These are phyloP conservation scores for Synodontis membranacea DNA, from an alignment of 2,113 vertebrate genomes.

Conservation along the genomic window DNA sequence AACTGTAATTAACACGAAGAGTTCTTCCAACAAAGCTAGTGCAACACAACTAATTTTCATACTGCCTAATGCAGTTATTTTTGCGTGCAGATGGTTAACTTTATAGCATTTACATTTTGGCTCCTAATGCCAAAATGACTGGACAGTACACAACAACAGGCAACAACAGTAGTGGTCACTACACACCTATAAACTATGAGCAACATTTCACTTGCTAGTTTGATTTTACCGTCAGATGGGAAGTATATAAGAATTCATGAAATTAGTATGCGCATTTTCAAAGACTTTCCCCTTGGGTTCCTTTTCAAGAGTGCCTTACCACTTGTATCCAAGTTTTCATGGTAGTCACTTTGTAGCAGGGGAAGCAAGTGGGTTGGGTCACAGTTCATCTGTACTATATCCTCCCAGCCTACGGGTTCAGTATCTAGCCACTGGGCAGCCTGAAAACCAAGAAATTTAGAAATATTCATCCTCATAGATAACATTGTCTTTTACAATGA, in stretches of 20 bases:
- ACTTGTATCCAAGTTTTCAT: conserved; percentile 67
- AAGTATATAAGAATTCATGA: not conserved
- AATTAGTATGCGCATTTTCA: not conserved
- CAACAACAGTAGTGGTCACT: not conserved
- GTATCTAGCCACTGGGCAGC: conserved; percentile 71
- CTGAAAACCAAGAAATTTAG: conserved; percentile 49
- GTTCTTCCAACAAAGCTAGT: not conserved
- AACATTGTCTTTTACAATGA: not conserved
- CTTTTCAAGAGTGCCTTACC: conserved; percentile 55
- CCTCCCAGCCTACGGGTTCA: conserved; percentile 11
- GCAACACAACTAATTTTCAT: not conserved
- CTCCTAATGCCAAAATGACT: not conserved
- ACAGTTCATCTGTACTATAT: conserved; percentile 18
- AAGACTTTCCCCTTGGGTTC: not conserved
- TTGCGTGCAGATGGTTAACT: no score
- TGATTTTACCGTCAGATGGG: not conserved
- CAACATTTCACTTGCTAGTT: not conserved
- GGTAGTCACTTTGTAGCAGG: conserved; percentile 71
- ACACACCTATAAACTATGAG: not conserved
- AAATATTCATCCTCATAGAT: not conserved
- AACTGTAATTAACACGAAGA: not conserved
- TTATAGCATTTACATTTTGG: not conserved
- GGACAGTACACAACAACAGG: not conserved
- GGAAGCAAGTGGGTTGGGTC: conserved; percentile 65
- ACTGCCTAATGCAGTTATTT: not conserved